These are phyloP conservation scores for Halcyon smyrnensis DNA, from an alignment of 2,797 vertebrate genomes.

Conservation along the genomic window DNA sequence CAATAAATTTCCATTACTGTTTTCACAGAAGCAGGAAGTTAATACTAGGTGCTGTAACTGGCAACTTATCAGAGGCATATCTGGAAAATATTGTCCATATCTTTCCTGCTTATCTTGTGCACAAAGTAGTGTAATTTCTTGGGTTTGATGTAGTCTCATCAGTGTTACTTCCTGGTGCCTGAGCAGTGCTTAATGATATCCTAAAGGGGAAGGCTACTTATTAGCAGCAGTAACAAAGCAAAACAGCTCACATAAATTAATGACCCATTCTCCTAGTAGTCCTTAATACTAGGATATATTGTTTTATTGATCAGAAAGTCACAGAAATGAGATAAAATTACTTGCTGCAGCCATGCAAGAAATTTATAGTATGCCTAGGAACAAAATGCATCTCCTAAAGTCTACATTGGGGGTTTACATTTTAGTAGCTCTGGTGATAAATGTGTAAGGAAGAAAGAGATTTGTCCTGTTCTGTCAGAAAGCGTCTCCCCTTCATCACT, in stretches of 20 bases:
- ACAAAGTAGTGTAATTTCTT: neutral
- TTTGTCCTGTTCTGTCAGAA: neutral
- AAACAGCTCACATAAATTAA: conserved; percentile 22
- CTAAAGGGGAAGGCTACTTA: conserved; percentile 15
- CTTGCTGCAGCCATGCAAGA: neutral
- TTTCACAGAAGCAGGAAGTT: neutral
- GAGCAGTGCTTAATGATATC: conserved; percentile 7
- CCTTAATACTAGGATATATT: conserved; percentile 38
- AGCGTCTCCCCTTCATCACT: neutral
- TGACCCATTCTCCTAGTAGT: neutral
- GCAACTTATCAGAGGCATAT: neutral
- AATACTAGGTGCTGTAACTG: neutral
- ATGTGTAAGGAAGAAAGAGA: neutral
- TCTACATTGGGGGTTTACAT: neutral
- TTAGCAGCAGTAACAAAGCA: conserved; percentile 40
- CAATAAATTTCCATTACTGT: neutral
- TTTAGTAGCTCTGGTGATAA: neutral
- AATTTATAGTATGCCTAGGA: neutral
- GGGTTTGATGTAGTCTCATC: neutral
- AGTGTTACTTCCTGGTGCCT: neutral
- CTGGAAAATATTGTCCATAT: neutral
- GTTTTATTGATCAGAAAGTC: conserved; percentile 52
- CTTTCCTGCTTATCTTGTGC: neutral
- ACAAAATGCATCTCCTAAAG: neutral
- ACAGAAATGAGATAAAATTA: neutral